Evolutionary conservation across 2,888 invertebrate genomes (phyloP).

Genomic region (Dermolepida albohirtum): DNA sequence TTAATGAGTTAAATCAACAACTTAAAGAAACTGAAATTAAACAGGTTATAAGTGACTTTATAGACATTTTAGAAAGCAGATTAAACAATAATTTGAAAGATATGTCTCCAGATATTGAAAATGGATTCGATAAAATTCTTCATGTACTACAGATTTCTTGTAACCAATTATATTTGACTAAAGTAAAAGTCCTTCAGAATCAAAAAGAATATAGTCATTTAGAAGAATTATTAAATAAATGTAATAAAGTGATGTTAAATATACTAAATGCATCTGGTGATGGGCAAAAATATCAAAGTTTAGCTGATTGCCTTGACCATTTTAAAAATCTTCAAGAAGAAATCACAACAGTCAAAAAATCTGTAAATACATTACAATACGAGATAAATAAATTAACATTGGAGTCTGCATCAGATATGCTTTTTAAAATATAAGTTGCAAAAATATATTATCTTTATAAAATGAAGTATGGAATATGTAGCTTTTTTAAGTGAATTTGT

Average conservation of each 20-base stretch:
- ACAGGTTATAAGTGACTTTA: background rate
- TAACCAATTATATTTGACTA: slow-evolving; percentile 13
- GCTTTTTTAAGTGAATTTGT: no score
- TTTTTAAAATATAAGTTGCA: background rate
- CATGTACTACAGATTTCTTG: background rate
- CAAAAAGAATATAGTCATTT: slow-evolving; percentile 20
- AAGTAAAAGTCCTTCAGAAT: background rate
- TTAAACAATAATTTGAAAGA: slow-evolving; percentile 14
- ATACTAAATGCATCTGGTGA: slow-evolving; percentile 7
- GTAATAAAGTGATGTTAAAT: slow-evolving; percentile 4
- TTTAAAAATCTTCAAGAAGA: background rate
- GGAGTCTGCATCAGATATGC: slow-evolving; percentile 7
- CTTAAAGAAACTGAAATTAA: slow-evolving; percentile 1
- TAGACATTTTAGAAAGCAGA: slow-evolving; percentile 6
- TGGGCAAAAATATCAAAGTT: slow-evolving; percentile 9
- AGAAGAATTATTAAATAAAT: slow-evolving; percentile 1
- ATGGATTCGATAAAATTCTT: background rate
- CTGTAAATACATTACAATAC: background rate
- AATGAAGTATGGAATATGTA: no score
- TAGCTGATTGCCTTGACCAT: background rate
- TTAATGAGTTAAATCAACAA: background rate
- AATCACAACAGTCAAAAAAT: background rate
- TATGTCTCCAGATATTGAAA: slow-evolving; percentile 15
- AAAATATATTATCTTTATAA: no score
- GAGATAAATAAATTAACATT: slow-evolving; percentile 23